Evolutionary conservation across 53 echinoderm and acorn worm genomes (phyloP).

Genomic region (Luidia sarsii): DNA sequence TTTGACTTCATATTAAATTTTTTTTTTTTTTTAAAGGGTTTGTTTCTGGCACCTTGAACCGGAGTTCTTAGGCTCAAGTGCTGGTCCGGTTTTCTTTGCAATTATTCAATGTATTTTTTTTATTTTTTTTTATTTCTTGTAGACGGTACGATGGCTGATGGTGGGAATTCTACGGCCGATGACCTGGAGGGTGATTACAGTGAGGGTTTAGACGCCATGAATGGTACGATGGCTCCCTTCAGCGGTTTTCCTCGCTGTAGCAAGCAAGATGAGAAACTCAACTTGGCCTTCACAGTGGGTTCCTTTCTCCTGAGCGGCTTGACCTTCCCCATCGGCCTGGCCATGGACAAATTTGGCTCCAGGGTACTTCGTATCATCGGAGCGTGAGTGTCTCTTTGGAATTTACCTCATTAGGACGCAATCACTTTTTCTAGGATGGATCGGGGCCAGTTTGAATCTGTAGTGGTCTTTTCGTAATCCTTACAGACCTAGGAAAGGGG

Average conservation of each 20-base stretch:
- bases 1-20: not conserved
- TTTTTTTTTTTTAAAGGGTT: not conserved
- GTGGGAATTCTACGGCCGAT: not conserved
- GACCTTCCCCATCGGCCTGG: conserved; percentile 94
- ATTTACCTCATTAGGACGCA: not conserved
- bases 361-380: conserved; percentile 82
- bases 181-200: not conserved
- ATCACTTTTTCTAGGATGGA: no score
- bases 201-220: not conserved
- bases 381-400: conserved; percentile 72
- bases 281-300: conserved; percentile 94
- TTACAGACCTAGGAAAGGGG: no score
- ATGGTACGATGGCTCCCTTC: conserved; percentile 3
- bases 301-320: conserved; percentile 94
- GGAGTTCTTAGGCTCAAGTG: not conserved
- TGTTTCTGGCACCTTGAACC: no score
- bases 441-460: no score
- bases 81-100: not conserved
- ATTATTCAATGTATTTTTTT: not conserved
- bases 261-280: conserved; percentile 81
- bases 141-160: not conserved
- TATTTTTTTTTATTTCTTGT: not conserved
- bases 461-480: no score
- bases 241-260: conserved; percentile 67
- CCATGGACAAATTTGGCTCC: conserved; percentile 97